Evolutionary conservation across 2,888 invertebrate genomes (phyloP).

Genomic region (Diabrotica balteata): DNA sequence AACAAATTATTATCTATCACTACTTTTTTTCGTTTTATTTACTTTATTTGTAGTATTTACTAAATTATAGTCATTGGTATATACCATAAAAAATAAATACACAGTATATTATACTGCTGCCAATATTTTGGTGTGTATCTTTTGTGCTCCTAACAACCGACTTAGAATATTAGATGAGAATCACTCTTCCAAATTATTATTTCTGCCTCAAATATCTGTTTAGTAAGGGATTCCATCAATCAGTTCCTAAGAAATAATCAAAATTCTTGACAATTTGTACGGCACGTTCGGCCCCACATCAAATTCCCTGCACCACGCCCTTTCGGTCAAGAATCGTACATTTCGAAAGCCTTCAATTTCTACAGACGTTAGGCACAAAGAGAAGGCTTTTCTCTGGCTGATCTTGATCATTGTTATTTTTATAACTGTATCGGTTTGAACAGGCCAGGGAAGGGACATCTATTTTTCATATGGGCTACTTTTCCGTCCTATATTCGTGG

Average conservation of each 20-base stretch:
- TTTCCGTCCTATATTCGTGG: too few relatives aligned
- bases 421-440: constrained; percentile 18
- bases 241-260: constrained; percentile 27
- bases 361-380: constrained; percentile 19
- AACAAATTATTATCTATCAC: too few relatives aligned
- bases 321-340: constrained; percentile 24
- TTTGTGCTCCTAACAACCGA: too few relatives aligned
- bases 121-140: too few relatives aligned
- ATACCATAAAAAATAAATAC: too few relatives aligned
- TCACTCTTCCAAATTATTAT: constrained; percentile 14
- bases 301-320: constrained; percentile 26
- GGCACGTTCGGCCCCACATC: constrained; percentile 25
- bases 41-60: too few relatives aligned
- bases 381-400: neutral
- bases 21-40: too few relatives aligned
- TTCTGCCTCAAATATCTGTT: constrained; percentile 19
- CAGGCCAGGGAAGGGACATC: neutral
- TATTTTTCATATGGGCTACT: neutral
- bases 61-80: too few relatives aligned
- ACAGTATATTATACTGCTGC: neutral
- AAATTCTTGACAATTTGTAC: constrained; percentile 20
- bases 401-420: constrained; percentile 10
- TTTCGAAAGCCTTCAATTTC: constrained; percentile 30
- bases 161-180: constrained; percentile 9
- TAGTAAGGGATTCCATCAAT: constrained; percentile 27